Conservation (phyloP, 1,140 invertebrate genomes). For the Laodelphax striatellus region DNA sequence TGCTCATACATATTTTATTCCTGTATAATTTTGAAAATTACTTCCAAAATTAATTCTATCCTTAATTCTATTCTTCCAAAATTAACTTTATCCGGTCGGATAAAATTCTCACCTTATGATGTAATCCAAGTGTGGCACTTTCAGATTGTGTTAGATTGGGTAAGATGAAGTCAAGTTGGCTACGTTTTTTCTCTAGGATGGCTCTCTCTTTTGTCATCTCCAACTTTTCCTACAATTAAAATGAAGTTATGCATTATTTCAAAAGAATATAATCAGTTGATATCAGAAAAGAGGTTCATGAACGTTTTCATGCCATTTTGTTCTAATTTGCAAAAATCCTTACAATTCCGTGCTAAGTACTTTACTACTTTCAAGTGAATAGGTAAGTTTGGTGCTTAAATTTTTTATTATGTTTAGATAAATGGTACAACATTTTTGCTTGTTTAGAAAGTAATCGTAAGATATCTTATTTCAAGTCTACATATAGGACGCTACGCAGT, state of each 20-base stretch:
- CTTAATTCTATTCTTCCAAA: too few species aligned
- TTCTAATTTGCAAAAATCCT: neutral
- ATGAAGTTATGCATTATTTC: neutral
- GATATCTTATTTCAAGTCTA: too few species aligned
- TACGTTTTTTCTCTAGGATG: neutral
- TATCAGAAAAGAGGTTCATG: too few species aligned
- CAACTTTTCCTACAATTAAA: neutral
- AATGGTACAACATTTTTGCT: too few species aligned
- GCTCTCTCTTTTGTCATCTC: neutral
- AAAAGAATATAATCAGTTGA: neutral
- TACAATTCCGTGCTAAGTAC: neutral
- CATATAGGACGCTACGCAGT: too few species aligned
- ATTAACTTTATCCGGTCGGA: too few species aligned
- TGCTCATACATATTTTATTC: too few species aligned
- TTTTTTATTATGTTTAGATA: too few species aligned
- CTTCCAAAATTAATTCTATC: too few species aligned
- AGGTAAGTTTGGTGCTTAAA: too few species aligned
- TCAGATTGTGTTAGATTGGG: neutral
- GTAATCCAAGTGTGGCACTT: neutral
- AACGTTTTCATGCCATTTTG: neutral
- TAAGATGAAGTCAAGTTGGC: neutral
- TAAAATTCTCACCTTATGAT: neutral
- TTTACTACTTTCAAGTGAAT: neutral
- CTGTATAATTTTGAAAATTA: too few species aligned
- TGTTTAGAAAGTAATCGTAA: too few species aligned